Evolutionary conservation across 2,797 vertebrate species (phyloP).

Genomic region (Gymnothorax javanicus): DNA sequence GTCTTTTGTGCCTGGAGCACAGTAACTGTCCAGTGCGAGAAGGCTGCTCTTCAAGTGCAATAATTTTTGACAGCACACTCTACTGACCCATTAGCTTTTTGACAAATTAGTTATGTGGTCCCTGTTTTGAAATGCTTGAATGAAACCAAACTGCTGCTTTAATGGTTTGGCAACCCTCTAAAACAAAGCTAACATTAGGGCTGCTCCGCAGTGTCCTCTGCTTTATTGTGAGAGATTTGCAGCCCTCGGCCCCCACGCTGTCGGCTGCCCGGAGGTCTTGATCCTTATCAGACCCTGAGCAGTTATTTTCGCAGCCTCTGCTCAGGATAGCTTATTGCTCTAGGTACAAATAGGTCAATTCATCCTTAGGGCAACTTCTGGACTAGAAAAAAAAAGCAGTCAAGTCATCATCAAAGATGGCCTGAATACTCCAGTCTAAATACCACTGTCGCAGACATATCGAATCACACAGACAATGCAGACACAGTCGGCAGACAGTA

Average conservation of each 20-base stretch:
- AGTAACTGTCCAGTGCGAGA: conserved; percentile 25
- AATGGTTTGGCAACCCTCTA: conserved; percentile 15
- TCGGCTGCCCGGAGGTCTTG: neutral
- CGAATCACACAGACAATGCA: conserved; percentile 23
- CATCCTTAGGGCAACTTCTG: conserved; percentile 29
- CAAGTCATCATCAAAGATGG: conserved; percentile 17
- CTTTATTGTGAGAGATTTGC: conserved; percentile 5
- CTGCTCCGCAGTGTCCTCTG: neutral
- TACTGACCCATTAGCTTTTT: conserved; percentile 35
- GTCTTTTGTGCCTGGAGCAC: conserved; percentile 17
- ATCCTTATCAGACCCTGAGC: conserved; percentile 22
- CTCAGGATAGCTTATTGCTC: neutral
- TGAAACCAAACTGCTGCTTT: conserved; percentile 16
- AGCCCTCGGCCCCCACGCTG: neutral
- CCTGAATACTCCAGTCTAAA: conserved; percentile 31
- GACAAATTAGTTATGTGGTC: conserved; percentile 14
- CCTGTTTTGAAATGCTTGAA: conserved; percentile 18
- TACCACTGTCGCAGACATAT: conserved; percentile 48
- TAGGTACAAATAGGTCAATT: conserved; percentile 20
- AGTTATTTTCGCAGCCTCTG: conserved; percentile 21
- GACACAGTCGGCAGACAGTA: conserved; percentile 52
- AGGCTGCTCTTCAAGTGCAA: conserved; percentile 8
- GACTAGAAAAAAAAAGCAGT: neutral
- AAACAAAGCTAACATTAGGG: conserved; percentile 24
- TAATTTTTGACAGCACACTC: conserved; percentile 26